Evolutionary conservation across 1,140 invertebrate genomes (phyloP), one percentile per base, ranked within the genome.

Genomic region (Nixonia krombeini): DNA sequence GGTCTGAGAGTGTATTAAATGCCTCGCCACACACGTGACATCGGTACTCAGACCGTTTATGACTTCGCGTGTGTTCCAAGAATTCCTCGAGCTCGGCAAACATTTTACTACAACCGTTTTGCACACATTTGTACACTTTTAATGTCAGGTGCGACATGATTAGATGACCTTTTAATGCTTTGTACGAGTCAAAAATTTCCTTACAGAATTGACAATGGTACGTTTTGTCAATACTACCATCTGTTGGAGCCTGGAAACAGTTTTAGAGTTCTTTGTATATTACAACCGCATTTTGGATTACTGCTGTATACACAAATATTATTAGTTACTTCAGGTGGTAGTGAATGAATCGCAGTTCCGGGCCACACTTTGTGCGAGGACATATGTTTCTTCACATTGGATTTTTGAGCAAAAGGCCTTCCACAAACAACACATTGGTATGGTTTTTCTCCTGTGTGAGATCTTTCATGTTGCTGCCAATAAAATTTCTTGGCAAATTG

Each of bases 331-430:
- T 83, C 82, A 7, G 82, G 81, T 12, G 82, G 82, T 50, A 84
- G 46, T 6, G 82, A 84, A 66, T 84, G 82, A 68, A 83, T 83
- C 0, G 81, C 80, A 25, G 80, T 82, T 47, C 82, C 81, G 10
- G 81, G 82, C 83, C 81, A 81, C 17, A 87, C 90, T 72, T 90
- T 92, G 74, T 92, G 91, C 38, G 89, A 90, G 8, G 88, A 86
- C 75, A 91, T 87, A 64, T 92, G 90, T 76, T 91, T 90, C 63
- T 90, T 89, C 2, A 91, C 86, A 73, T 91, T 90, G 65, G 90
- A 90, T 66, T 91, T 91, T 72, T 91, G 86, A 45, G 86, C 82
- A 61, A 86, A 87, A 18, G 85, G 88, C 55, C 89, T 86, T 12
- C 88, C 88, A 76, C 90, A 90, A 17, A 89, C 83, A 40, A 89